Evolutionary conservation across 2,113 vertebrate species (phyloP).

Genomic region (Phylloscopus whistleri): DNA sequence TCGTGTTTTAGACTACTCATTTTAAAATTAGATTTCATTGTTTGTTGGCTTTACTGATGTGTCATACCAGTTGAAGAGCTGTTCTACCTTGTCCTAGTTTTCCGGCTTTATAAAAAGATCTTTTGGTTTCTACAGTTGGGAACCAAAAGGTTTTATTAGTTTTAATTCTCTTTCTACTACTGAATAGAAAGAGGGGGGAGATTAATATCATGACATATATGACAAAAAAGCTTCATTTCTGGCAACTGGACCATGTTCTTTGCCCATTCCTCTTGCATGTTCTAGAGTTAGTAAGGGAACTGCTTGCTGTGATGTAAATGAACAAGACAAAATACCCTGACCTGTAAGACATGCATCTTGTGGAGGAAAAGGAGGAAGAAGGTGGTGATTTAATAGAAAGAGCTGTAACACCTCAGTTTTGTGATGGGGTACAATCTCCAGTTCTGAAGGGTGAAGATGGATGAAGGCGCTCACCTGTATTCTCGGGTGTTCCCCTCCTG

Average conservation of each 20-base stretch:
- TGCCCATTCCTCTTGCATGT: neutral
- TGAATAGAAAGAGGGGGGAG: neutral
- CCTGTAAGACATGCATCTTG: neutral
- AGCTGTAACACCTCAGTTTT: neutral
- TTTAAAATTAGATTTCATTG: neutral
- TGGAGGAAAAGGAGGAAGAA: neutral
- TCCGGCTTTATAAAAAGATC: neutral
- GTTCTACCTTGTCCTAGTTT: neutral
- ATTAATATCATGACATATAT: neutral
- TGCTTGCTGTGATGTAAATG: neutral
- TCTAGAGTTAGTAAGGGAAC: neutral
- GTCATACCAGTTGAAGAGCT: neutral
- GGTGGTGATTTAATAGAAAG: neutral
- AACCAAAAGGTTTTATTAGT: neutral
- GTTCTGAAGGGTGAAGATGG: neutral
- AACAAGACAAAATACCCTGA: neutral
- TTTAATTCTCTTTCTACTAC: neutral
- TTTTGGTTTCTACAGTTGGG: neutral
- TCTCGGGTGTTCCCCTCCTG: neutral
- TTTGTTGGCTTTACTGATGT: neutral
- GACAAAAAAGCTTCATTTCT: neutral
- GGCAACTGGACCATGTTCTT: neutral
- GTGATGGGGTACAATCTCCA: neutral
- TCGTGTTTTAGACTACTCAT: neutral
- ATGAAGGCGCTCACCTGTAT: neutral